A percentile compares a stretch with the other conserved stretches of the same genome.
Evolutionary conservation across 1,140 invertebrate genomes (phyloP).

Genomic region (Pemphigus obesinymphae): DNA sequence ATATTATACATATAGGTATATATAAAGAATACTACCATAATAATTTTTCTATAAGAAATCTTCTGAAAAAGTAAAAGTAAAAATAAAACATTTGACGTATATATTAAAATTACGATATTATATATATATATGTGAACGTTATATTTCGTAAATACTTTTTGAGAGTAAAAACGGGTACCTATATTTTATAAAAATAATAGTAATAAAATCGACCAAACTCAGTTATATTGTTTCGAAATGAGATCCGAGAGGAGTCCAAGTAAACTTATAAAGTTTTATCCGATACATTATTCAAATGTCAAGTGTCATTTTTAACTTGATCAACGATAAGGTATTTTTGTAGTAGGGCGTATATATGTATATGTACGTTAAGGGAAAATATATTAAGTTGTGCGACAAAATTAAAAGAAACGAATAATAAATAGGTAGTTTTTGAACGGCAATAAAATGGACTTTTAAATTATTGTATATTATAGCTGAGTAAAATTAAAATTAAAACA

Average conservation of each 20-base stretch:
- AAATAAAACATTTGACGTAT: neutral
- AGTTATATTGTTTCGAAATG: neutral
- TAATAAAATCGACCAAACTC: neutral
- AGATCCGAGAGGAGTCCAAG: neutral
- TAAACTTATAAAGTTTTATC: neutral
- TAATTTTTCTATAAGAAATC: neutral
- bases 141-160: neutral
- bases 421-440: neutral
- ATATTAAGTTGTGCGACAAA: neutral
- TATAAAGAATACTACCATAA: neutral
- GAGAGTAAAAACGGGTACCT: neutral
- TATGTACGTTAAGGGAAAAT: too few relatives aligned
- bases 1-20: too few relatives aligned
- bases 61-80: neutral
- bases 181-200: neutral
- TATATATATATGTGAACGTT: too few relatives aligned
- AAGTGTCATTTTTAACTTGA: neutral
- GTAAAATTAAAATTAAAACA: conserved; percentile 7
- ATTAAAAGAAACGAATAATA: neutral
- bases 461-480: neutral
- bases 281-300: neutral
- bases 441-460: neutral
- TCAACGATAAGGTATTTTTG: neutral
- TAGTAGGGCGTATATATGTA: too few relatives aligned
- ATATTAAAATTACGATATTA: neutral